Evolutionary conservation across 2,113 vertebrate genomes (phyloP), one percentile per base, ranked within the genome.

Genomic region (Salvelinus sp.): DNA sequence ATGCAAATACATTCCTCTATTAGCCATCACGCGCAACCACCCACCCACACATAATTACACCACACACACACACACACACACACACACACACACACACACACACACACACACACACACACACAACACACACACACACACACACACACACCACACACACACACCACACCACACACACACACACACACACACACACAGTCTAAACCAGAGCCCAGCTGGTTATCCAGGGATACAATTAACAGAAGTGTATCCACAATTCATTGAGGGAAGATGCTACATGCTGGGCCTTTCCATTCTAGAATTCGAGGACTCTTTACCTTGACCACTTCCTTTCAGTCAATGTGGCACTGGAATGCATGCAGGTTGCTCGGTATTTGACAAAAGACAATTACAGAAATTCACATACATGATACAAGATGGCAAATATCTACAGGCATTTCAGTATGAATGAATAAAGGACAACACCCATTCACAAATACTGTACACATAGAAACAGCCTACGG

Each of bases 391-490:
- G 6, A 58, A n/a, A 60, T 22, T 14, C n/a, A 57, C 10, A 13
- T 44, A 25, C 38, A 44, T 44, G 38, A 44, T 44, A 44, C 38
- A 44, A 44, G 38, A 44, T 10, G 9, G 38, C 38, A 44, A 44
- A 44, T 44, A 44, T 44, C 38, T 9, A 44, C 38, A 44, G 38
- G 38, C 38, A 44, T 44, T 44, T 44, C 38, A 44, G 38, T 78
- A 16, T 84, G 72, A 84, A 78, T 38, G 67, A 68, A 74, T 66
- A n/a, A 30, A 38, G 38, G 28, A 25, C 6, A 27, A 73, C 72
- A 23, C 85, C 68, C 63, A 79, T 79, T 86, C 76, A 79, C 54
- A 79, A 47, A 47, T 67, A 76, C 16, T 14, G 50, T 33, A 44
- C 38, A 44, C 38, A 10, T 44, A 3, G 73, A 2, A 76, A 22